Evolutionary conservation across 2,113 vertebrate species (phyloP).

Genomic region (Pedetes capensis): DNA sequence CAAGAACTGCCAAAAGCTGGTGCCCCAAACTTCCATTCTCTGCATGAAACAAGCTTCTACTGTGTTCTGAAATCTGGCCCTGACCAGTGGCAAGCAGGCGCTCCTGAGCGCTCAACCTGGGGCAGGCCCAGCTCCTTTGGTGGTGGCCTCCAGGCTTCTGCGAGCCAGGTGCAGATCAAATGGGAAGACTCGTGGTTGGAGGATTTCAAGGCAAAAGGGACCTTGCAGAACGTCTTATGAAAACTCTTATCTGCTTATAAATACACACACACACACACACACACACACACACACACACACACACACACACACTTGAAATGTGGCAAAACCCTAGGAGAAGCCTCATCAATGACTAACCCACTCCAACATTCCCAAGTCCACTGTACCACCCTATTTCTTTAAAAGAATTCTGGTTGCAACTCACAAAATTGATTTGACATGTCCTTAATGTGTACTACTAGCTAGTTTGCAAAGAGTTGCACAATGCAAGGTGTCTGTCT

Average conservation of each 20-base stretch:
- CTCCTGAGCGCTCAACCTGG: no score
- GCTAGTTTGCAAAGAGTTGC: background rate
- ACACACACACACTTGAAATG: fast-evolving
- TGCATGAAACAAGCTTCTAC: background rate
- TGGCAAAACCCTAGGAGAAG: background rate
- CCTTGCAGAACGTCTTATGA: background rate
- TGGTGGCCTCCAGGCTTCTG: no score
- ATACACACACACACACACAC: background rate
- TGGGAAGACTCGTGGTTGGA: no score
- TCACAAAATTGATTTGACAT: no score
- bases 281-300: no score
- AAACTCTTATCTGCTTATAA: background rate
- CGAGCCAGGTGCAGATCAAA: fast-evolving
- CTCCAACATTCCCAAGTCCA: background rate
- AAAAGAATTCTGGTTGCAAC: background rate
- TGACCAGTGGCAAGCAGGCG: no score
- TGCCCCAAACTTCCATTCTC: background rate
- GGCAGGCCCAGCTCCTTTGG: no score
- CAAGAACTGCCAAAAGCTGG: background rate
- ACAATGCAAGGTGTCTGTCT: background rate
- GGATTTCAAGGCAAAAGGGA: background rate
- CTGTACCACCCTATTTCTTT: background rate
- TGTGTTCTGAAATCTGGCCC: background rate
- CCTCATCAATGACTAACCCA: background rate
- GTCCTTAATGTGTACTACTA: background rate